phyloP scores from a whole-genome alignment of 2,888 invertebrate species.

The Spodoptera littoralis region DNA sequence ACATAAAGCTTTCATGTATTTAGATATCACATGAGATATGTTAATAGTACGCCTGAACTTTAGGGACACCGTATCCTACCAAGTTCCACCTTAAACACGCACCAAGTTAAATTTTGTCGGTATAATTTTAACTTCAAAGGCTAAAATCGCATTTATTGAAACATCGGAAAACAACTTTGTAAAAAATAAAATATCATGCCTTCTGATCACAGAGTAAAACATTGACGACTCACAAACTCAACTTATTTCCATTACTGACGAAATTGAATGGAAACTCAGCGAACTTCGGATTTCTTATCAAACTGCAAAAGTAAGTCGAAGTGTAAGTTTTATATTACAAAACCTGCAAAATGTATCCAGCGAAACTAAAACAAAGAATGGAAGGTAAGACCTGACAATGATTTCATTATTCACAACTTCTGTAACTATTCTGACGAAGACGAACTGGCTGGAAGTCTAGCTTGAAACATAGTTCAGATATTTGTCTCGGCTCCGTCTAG shows the following conservation, averaged over 20 bases:
- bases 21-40: conserved; percentile 54
- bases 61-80: conserved; percentile 37
- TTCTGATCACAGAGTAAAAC: conserved; percentile 32
- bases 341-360: conserved; percentile 26
- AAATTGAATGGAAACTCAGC: conserved; percentile 49
- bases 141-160: conserved; percentile 22
- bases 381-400: conserved; percentile 1
- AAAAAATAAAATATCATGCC: conserved; percentile 24
- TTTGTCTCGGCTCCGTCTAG: conserved; percentile 25
- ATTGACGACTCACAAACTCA: conserved; percentile 28
- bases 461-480: conserved; percentile 27
- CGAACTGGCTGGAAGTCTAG: conserved; percentile 7
- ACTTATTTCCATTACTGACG: conserved; percentile 40
- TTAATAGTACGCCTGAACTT: conserved; percentile 45
- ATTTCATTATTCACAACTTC: conserved; percentile 15
- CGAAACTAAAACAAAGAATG: conserved; percentile 17
- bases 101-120: conserved; percentile 21
- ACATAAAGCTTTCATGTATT: conserved; percentile 50
- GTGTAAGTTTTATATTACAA: conserved; percentile 28
- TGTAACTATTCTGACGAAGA: conserved; percentile 27
- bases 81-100: conserved; percentile 51
- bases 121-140: conserved; percentile 10
- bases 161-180: conserved; percentile 14
- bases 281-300: conserved; percentile 42
- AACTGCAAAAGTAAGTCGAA: conserved; percentile 32